phyloP scores from a whole-genome alignment of 1,140 invertebrate genomes.

The Drosophila bipectinata region DNA sequence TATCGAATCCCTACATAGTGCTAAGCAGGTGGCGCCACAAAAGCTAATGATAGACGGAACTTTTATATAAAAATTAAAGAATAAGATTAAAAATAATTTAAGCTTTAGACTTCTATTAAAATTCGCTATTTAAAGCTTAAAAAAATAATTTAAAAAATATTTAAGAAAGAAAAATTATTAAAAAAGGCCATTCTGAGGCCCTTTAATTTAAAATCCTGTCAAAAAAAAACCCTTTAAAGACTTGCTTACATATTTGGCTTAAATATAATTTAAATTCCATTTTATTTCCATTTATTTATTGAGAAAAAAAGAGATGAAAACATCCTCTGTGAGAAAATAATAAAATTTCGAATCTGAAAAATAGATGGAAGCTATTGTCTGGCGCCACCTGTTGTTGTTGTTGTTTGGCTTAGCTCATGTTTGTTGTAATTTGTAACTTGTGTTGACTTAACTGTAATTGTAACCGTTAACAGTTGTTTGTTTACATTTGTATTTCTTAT shows the following conservation, averaged over 20 bases:
- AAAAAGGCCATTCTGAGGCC: no score
- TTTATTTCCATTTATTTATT: no score
- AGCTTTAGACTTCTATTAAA: no score
- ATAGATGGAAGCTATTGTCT: constrained; percentile 4
- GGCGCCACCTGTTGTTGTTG: constrained; percentile 45
- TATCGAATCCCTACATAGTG: constrained; percentile 14
- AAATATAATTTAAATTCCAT: no score
- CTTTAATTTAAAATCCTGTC: no score
- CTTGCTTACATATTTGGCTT: no score
- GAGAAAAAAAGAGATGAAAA: background rate
- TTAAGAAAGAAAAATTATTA: no score
- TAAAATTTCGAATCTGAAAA: no score
- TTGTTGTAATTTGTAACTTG: constrained; percentile 46
- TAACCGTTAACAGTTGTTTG: constrained; percentile 46
- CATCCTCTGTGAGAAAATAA: background rate
- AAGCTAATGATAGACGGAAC: background rate
- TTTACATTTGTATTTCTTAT: constrained; percentile 26
- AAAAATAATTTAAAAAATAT: no score
- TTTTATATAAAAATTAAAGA: background rate
- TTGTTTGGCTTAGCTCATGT: constrained; percentile 44
- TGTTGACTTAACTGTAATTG: constrained; percentile 49
- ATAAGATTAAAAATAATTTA: no score
- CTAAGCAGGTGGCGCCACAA: constrained; percentile 16
- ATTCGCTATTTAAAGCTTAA: no score
- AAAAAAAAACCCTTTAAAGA: no score